Conservation (phyloP, 2,888 invertebrate genomes). For the Drosophila bunnanda region DNA sequence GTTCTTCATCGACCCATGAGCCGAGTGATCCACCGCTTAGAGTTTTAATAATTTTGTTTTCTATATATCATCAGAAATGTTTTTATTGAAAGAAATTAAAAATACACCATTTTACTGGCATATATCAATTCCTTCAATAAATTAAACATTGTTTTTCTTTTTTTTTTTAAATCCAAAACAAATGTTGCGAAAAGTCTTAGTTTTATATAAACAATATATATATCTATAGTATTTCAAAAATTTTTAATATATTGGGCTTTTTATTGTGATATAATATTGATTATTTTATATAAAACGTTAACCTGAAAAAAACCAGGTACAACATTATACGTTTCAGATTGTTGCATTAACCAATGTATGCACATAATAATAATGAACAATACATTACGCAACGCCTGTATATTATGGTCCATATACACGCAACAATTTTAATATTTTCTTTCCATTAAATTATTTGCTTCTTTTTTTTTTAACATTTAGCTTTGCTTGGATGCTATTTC, state of each 20-base stretch:
- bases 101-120: slow-evolving; percentile 3
- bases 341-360: slow-evolving; percentile 44
- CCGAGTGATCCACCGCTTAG: slow-evolving; percentile 55
- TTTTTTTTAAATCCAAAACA: not conserved
- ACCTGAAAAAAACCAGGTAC: slow-evolving; percentile 2
- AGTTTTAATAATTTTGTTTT: slow-evolving; percentile 12
- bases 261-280: not conserved
- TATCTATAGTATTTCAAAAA: too few species aligned
- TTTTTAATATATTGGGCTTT: not conserved
- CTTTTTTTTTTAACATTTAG: not conserved
- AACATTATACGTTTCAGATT: slow-evolving; percentile 1
- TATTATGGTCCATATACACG: slow-evolving; percentile 7
- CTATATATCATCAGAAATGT: not conserved
- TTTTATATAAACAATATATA: not conserved
- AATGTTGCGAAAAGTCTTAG: slow-evolving; percentile 2
- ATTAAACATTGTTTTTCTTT: not conserved
- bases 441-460: too few species aligned
- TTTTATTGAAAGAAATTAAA: slow-evolving; percentile 7
- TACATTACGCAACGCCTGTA: slow-evolving; percentile 18
- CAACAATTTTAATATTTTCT: not conserved
- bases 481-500: not conserved
- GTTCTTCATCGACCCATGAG: slow-evolving; percentile 85
- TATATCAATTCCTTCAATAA: slow-evolving; percentile 2
- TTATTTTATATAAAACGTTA: not conserved
- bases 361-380: slow-evolving; percentile 27